Conservation (phyloP, 1,140 invertebrate genomes). For the Magallana gigas region DNA sequence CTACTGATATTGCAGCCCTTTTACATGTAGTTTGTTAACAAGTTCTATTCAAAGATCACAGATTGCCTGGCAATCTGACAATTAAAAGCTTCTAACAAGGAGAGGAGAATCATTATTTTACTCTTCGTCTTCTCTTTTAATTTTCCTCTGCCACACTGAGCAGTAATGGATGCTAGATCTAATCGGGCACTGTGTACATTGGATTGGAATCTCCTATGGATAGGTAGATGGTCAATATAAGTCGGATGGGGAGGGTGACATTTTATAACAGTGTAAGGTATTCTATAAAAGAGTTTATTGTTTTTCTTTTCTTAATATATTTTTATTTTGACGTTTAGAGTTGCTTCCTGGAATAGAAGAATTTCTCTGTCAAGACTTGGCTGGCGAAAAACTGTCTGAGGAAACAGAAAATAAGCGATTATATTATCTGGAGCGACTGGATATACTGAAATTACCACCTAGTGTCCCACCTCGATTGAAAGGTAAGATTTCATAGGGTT, state of each 20-base stretch:
- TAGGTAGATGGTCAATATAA: conserved; percentile 1
- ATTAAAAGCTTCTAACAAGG: conserved; percentile 10
- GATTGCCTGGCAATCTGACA: conserved; percentile 32
- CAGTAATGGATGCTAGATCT: conserved; percentile 21
- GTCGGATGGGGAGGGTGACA: too few relatives aligned
- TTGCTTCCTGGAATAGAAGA: conserved; percentile 72
- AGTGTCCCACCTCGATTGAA: conserved; percentile 65
- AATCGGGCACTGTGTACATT: conserved; percentile 8
- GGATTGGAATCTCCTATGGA: conserved; percentile 21
- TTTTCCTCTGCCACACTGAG: neutral
- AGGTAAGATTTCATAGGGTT: conserved; percentile 54
- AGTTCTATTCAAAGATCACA: conserved; percentile 29
- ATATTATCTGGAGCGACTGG: conserved; percentile 71
- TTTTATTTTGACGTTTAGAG: conserved; percentile 58
- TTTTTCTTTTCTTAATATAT: neutral
- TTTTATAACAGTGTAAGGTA: neutral
- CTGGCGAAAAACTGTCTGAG: conserved; percentile 64
- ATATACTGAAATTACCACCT: conserved; percentile 70
- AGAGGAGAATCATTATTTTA: neutral
- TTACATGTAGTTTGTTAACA: conserved; percentile 19
- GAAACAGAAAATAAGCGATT: conserved; percentile 64
- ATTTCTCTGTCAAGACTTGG: conserved; percentile 64
- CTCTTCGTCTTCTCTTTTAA: neutral
- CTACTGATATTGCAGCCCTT: neutral
- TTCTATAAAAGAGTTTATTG: neutral